phyloP scores from a whole-genome alignment of 1,140 invertebrate genomes.

The Maniola jurtina region DNA sequence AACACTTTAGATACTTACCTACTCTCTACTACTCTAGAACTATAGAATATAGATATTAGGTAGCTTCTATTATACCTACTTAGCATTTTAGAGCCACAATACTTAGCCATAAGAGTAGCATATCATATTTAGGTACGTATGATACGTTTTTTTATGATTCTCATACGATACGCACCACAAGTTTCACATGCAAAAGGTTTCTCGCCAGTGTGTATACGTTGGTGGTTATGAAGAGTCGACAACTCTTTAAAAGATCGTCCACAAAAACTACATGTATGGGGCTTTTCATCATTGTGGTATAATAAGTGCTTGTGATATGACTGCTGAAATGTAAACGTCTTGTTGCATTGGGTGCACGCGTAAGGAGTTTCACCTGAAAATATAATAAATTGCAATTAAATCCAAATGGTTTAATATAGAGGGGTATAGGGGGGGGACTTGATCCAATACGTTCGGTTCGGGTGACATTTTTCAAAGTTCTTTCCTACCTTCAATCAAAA shows the following conservation, averaged over 20 bases:
- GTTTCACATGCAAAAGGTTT: constrained; percentile 95
- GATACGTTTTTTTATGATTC: neutral
- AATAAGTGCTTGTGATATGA: constrained; percentile 94
- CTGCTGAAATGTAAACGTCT: constrained; percentile 94
- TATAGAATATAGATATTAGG: too few relatives aligned
- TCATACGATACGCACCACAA: constrained; percentile 83
- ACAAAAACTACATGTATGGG: constrained; percentile 88
- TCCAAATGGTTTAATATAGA: too few relatives aligned
- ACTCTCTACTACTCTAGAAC: too few relatives aligned
- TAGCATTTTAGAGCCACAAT: too few relatives aligned
- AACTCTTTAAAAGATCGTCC: constrained; percentile 92
- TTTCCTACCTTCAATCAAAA: too few relatives aligned
- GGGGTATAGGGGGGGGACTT: too few relatives aligned
- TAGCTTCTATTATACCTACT: too few relatives aligned
- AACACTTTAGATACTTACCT: too few relatives aligned
- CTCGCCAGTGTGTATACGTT: constrained; percentile 93
- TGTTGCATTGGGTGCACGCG: constrained; percentile 89
- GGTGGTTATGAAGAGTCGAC: constrained; percentile 93
- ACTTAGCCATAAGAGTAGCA: neutral
- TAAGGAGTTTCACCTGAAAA: constrained; percentile 91
- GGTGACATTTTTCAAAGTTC: too few relatives aligned
- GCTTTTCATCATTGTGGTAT: constrained; percentile 92
- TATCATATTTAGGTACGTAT: neutral
- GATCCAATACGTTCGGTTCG: too few relatives aligned
- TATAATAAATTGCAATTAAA: constrained; percentile 8